phyloP scores from a whole-genome alignment of 2,888 invertebrate genomes.

The Hemicrepidius hirtus region DNA sequence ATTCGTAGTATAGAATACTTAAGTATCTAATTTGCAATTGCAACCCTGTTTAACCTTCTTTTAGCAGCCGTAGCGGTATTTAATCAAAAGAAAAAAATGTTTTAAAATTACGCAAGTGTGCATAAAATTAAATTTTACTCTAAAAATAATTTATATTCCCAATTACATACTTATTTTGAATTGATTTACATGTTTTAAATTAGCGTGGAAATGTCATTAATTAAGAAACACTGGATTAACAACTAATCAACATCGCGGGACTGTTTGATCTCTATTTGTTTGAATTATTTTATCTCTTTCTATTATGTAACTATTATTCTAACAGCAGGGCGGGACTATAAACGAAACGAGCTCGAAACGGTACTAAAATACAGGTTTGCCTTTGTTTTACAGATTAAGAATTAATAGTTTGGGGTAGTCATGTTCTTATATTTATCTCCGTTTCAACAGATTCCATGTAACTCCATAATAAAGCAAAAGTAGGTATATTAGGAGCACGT shows the following conservation, averaged over 20 bases:
- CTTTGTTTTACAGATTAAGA: conserved; percentile 19
- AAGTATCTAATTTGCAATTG: conserved; percentile 16
- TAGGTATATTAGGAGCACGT: no score
- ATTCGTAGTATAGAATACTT: neutral
- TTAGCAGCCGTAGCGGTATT: neutral
- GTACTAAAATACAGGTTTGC: conserved; percentile 28
- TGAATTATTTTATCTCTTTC: conserved; percentile 24
- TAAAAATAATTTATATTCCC: conserved; percentile 20
- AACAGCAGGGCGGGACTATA: conserved; percentile 30
- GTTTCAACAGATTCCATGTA: no score
- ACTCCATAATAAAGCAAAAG: no score
- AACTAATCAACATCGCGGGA: conserved; percentile 25
- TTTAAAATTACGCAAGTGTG: conserved; percentile 18
- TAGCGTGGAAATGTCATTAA: conserved; percentile 34
- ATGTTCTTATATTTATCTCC: neutral
- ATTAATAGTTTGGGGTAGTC: conserved; percentile 22
- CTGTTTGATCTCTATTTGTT: conserved; percentile 23
- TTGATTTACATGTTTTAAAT: conserved; percentile 37
- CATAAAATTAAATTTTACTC: conserved; percentile 15
- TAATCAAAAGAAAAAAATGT: neutral
- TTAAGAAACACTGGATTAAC: conserved; percentile 37
- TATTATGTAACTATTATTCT: conserved; percentile 22
- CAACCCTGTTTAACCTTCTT: neutral
- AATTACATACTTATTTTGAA: conserved; percentile 25
- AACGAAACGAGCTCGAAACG: conserved; percentile 24